These are phyloP conservation scores for Albula glossodonta DNA, from an alignment of 2,113 vertebrate genomes.

Conservation along the genomic window DNA sequence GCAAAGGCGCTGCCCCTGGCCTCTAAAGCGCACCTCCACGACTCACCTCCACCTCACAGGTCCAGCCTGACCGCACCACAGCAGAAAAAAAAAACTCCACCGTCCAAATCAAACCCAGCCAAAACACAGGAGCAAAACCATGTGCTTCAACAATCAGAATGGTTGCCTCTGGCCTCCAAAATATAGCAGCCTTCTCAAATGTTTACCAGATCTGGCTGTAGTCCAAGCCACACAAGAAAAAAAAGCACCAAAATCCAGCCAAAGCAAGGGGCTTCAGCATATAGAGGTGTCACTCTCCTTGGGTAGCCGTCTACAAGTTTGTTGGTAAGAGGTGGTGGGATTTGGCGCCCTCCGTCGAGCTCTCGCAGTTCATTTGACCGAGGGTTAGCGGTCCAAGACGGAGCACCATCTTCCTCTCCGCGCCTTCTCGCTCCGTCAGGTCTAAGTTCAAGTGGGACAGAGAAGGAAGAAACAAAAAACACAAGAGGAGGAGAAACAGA, in stretches of 20 bases:
- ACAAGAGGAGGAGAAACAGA: too few relatives aligned
- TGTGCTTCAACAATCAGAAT: too few relatives aligned
- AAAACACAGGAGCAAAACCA: too few relatives aligned
- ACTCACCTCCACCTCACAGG: too few relatives aligned
- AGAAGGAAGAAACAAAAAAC: background rate
- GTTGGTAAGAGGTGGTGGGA: background rate
- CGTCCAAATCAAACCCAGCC: too few relatives aligned
- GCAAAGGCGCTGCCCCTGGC: background rate
- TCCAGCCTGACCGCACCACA: background rate
- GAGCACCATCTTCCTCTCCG: background rate
- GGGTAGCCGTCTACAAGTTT: background rate
- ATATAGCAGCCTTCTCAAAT: too few relatives aligned
- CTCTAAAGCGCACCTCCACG: background rate
- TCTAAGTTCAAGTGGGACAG: too few relatives aligned
- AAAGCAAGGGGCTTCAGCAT: too few relatives aligned
- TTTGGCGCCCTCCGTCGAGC: background rate
- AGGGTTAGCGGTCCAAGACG: background rate
- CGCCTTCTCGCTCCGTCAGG: too few relatives aligned
- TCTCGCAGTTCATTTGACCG: background rate
- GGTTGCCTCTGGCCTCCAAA: too few relatives aligned
- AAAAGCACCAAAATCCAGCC: background rate
- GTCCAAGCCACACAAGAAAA: background rate
- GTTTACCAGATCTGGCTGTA: background rate
- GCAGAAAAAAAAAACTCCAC: too few relatives aligned
- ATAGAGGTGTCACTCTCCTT: background rate